These are phyloP conservation scores for Rhopalosiphum padi DNA, from an alignment of 1,140 invertebrate species.

Conservation along the genomic window DNA sequence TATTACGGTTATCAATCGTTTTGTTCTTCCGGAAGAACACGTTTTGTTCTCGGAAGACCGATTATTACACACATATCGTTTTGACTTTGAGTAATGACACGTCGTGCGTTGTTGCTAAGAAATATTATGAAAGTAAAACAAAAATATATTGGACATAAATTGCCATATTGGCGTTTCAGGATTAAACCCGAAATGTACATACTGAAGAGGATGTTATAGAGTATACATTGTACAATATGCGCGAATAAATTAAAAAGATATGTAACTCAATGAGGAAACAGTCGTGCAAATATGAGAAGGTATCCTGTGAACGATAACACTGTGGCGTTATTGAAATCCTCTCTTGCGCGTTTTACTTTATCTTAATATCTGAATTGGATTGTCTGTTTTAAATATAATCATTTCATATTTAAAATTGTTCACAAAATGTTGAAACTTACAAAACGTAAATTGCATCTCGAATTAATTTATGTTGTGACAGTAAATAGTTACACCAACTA, in stretches of 20 bases:
- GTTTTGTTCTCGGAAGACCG: conserved; percentile 32
- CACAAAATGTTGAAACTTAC: background rate
- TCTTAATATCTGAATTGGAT: background rate
- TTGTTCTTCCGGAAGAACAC: conserved; percentile 34
- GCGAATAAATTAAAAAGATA: background rate
- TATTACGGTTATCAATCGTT: conserved; percentile 48
- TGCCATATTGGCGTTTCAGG: background rate
- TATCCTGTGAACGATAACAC: background rate
- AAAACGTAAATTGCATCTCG: background rate
- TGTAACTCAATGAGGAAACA: background rate
- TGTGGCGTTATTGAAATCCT: background rate
- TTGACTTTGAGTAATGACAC: conserved; percentile 42
- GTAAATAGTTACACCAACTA: background rate
- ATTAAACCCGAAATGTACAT: background rate
- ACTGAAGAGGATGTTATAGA: background rate
- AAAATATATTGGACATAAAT: background rate
- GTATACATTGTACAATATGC: no score
- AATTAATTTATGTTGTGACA: background rate
- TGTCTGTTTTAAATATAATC: background rate
- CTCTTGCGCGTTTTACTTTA: no score
- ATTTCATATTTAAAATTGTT: background rate
- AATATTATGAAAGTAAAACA: conserved; percentile 23
- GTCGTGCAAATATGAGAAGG: background rate
- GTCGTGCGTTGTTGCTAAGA: background rate
- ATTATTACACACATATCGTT: conserved; percentile 47